These are phyloP conservation scores for Bombus superbus DNA, from an alignment of 1,140 invertebrate species.

Conservation along the genomic window DNA sequence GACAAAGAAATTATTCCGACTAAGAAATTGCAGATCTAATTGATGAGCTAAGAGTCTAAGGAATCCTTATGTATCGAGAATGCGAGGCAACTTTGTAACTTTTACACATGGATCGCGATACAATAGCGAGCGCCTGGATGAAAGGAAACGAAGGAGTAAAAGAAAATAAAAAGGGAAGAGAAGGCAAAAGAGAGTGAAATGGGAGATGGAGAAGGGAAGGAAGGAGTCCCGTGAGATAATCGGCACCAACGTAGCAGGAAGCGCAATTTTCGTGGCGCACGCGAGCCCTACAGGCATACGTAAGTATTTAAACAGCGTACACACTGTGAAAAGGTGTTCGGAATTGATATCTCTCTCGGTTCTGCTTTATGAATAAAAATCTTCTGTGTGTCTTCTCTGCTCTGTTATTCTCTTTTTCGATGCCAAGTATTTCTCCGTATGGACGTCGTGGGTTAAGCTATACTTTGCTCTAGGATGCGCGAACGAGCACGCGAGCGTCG, in stretches of 20 bases:
- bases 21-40: too few relatives aligned
- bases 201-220: background rate
- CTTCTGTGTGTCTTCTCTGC: background rate
- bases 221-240: conserved; percentile 58
- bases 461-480: background rate
- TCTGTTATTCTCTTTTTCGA: background rate
- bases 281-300: conserved; percentile 48
- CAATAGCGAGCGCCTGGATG: background rate
- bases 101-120: background rate
- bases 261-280: conserved; percentile 69
- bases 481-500: conserved; percentile 3
- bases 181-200: background rate
- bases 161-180: background rate
- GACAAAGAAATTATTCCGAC: background rate
- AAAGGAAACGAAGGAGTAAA: background rate
- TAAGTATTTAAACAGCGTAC: conserved; percentile 42
- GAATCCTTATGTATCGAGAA: background rate
- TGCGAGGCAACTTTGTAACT: background rate
- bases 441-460: background rate
- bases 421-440: background rate
- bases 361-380: conserved; percentile 21
- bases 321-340: conserved; percentile 12
- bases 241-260: conserved; percentile 64
- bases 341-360: conserved; percentile 15
- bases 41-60: too few relatives aligned